A percentile compares a stretch with the other conserved stretches of the same genome.
These are phyloP conservation scores for Cerastis leucographa DNA, from an alignment of 2,888 invertebrate species.

Conservation along the genomic window DNA sequence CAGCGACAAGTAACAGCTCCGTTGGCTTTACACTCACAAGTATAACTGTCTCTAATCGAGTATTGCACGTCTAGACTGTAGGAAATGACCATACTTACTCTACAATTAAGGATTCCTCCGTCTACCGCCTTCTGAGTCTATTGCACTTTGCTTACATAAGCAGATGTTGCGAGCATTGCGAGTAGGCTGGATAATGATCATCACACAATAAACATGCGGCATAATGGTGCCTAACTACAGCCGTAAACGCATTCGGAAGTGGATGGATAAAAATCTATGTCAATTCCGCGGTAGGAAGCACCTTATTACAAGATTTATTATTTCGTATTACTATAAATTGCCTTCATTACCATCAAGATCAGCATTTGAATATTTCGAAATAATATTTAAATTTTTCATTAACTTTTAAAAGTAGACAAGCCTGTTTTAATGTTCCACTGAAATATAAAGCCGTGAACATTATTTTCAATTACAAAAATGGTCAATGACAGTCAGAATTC, in stretches of 20 bases:
- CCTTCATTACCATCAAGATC: conserved; percentile 14
- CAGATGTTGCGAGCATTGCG: conserved; percentile 55
- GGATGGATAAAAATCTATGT: conserved; percentile 52
- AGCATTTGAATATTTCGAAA: conserved; percentile 17
- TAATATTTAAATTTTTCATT: conserved; percentile 17
- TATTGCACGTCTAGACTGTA: conserved; percentile 61
- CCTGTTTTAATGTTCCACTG: not conserved
- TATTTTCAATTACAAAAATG: conserved; percentile 30
- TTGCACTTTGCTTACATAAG: conserved; percentile 61
- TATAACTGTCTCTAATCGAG: conserved; percentile 66
- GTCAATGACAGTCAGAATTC: conserved; percentile 35
- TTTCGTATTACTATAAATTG: conserved; percentile 27
- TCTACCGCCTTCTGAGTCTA: conserved; percentile 41
- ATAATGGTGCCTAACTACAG: conserved; percentile 60
- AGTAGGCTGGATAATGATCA: conserved; percentile 57
- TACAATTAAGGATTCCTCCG: conserved; percentile 58
- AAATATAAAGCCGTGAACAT: conserved; percentile 4
- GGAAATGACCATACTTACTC: conserved; percentile 58
- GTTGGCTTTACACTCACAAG: conserved; percentile 44
- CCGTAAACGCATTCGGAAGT: conserved; percentile 62
- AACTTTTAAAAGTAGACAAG: not conserved
- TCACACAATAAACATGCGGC: conserved; percentile 54
- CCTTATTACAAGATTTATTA: conserved; percentile 45
- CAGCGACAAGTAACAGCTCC: conserved; percentile 15
- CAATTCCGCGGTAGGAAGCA: conserved; percentile 54